phyloP scores from a whole-genome alignment of 2,888 invertebrate species.

The Ellobium chinense region DNA sequence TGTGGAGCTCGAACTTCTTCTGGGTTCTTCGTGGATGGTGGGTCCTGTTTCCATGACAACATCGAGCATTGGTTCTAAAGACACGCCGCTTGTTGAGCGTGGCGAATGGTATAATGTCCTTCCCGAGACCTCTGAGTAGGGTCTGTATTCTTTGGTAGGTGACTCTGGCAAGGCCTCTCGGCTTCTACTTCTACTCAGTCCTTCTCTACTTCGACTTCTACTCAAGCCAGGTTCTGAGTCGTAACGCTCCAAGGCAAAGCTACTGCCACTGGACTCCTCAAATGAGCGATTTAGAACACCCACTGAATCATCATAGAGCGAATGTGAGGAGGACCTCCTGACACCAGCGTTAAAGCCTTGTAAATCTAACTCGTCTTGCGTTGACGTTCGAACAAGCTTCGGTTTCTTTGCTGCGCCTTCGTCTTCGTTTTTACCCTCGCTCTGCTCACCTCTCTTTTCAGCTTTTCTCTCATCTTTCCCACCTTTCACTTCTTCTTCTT shows the following conservation, averaged over 20 bases:
- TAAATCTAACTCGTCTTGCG: slow-evolving; percentile 2
- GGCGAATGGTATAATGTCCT: neutral
- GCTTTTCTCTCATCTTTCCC: neutral
- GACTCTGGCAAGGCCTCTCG: neutral
- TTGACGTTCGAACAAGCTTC: slow-evolving; percentile 21
- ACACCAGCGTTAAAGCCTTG: neutral
- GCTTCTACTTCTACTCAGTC: neutral
- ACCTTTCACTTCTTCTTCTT: no score
- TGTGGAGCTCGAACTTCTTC: slow-evolving; percentile 6
- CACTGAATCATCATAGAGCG: neutral
- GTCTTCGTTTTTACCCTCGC: neutral
- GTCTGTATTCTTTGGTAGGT: neutral
- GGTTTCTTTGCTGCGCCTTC: neutral
- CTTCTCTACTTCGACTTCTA: slow-evolving; percentile 5
- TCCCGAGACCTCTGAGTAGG: neutral
- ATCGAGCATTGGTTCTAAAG: slow-evolving; percentile 20
- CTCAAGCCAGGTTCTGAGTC: slow-evolving; percentile 19
- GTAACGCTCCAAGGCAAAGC: slow-evolving; percentile 24
- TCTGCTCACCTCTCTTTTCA: neutral
- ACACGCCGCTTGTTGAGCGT: neutral
- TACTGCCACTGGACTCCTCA: neutral
- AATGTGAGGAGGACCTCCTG: neutral
- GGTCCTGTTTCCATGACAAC: slow-evolving; percentile 28
- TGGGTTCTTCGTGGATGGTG: neutral
- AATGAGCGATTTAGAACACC: slow-evolving; percentile 29